phyloP scores from a whole-genome alignment of 2,797 vertebrate genomes.

The Neosalanx taihuensis region DNA sequence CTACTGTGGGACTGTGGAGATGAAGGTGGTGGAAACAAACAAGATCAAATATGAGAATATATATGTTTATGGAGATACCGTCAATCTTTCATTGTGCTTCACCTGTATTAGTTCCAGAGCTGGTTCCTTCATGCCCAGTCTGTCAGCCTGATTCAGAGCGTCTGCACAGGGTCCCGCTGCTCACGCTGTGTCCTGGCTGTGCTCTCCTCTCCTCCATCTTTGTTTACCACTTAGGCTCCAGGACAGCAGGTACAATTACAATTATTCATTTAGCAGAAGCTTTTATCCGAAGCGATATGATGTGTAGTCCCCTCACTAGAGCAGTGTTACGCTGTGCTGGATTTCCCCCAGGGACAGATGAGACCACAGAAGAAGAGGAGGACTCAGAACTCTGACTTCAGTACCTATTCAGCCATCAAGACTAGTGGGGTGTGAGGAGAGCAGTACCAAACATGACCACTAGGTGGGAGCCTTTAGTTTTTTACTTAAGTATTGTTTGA shows the following conservation, averaged over 20 bases:
- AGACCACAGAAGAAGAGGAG: slow-evolving; percentile 20
- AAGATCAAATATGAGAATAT: fast-evolving
- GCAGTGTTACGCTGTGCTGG: slow-evolving; percentile 26
- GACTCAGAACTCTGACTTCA: slow-evolving; percentile 16
- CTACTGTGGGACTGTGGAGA: not conserved
- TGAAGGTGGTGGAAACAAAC: not conserved
- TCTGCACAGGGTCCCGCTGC: slow-evolving; percentile 3
- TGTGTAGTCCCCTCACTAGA: not conserved
- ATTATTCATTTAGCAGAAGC: no score
- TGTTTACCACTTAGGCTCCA: no score
- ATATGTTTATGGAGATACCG: not conserved
- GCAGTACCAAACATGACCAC: slow-evolving; percentile 16
- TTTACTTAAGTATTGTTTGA: no score
- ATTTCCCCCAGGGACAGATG: no score
- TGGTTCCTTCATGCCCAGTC: not conserved
- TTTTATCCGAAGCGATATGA: no score
- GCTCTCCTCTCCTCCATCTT: not conserved
- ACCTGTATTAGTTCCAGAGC: not conserved
- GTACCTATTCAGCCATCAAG: slow-evolving; percentile 24
- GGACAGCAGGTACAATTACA: no score
- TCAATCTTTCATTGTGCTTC: slow-evolving; percentile 8
- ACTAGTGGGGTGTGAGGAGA: not conserved
- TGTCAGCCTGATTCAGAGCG: no score
- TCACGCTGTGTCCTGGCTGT: slow-evolving; percentile 9
- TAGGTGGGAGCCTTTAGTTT: not conserved